A percentile compares a stretch with the other conserved stretches of the same genome.
Evolutionary conservation across 2,888 invertebrate genomes (phyloP).

Genomic region (Pegoplata infirma): DNA sequence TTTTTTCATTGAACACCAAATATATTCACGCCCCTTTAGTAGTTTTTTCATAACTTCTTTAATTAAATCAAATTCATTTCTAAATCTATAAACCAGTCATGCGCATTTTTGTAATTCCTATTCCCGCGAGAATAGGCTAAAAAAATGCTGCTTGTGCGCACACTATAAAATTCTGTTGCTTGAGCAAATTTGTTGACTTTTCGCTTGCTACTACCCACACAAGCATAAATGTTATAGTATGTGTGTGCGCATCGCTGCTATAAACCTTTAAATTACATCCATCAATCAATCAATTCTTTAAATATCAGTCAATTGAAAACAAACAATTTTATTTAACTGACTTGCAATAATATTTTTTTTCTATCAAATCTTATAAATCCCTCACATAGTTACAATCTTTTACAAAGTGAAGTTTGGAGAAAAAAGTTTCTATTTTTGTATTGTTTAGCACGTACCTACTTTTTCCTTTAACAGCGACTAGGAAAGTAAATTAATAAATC

Average conservation of each 20-base stretch:
- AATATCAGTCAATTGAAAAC: constrained; percentile 18
- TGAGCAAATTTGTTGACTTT: no score
- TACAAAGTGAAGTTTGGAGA: neutral
- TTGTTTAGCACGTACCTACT: constrained; percentile 41
- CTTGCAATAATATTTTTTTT: constrained; percentile 13
- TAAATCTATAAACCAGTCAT: no score
- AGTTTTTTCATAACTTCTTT: neutral
- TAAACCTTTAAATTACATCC: constrained; percentile 8
- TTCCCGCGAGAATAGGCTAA: no score
- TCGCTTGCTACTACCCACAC: no score
- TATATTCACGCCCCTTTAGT: neutral
- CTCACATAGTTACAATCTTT: constrained; percentile 11
- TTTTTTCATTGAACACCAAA: no score
- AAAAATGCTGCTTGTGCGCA: no score
- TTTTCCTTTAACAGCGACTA: no score
- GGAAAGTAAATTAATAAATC: constrained; percentile 59
- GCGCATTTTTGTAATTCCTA: no score
- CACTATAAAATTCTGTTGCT: no score
- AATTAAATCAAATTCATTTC: neutral
- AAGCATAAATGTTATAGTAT: no score
- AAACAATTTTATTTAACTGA: constrained; percentile 9
- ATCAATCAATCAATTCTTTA: constrained; percentile 21
- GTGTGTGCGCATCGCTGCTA: no score
- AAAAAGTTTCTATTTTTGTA: no score
- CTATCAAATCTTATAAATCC: constrained; percentile 17